Evolutionary conservation across 35 echinoderm and acorn worm species (phyloP), one percentile per base, ranked within the genome.

Genomic region (Ophioderma brevispina): DNA sequence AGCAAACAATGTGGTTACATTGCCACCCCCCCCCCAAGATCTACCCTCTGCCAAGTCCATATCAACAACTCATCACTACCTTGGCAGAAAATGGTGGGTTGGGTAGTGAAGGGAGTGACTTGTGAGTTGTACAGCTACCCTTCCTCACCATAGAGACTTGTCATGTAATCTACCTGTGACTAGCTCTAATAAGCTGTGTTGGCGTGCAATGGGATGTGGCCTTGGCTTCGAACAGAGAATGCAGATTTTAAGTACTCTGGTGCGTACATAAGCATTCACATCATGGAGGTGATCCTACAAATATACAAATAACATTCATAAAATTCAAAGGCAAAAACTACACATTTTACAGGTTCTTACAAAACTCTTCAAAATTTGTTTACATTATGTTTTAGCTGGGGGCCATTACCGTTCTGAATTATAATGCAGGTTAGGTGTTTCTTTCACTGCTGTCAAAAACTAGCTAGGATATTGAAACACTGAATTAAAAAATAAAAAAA

Each of bases 11-110:
- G 41, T n/a, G 31, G 4, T 55, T 46, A 42, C 23, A 82, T 17
- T 40, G 14, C 82, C n/a, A n/a, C 82, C 55, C 14, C 55, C 55
- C 55, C 14, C 14, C 14, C 55, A 63, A 63, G 55, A 63, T n/a
- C n/a, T n/a, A n/a, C n/a, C n/a, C n/a, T n/a, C n/a, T n/a, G n/a
- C n/a, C n/a, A n/a, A n/a, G n/a, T n/a, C n/a, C n/a, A n/a, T n/a
- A n/a, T n/a, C n/a, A n/a, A n/a, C n/a, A n/a, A n/a, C n/a, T n/a
- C 46, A 28, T 33, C 25, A 55, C 94, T 42, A 99, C 97, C 93
- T 95, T 99, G 0, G 97, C 97, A 77, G 97, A 93, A 77, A 99
- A 99, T 38, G n/a, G n/a, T n/a, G n/a, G 97, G 93, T 34, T 98
- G 95, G 37, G 90, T 93, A 42, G 91, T 89, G 35, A 99, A n/a